Evolutionary conservation across 2,888 invertebrate species (phyloP).

Genomic region (Strigamia crassipes): DNA sequence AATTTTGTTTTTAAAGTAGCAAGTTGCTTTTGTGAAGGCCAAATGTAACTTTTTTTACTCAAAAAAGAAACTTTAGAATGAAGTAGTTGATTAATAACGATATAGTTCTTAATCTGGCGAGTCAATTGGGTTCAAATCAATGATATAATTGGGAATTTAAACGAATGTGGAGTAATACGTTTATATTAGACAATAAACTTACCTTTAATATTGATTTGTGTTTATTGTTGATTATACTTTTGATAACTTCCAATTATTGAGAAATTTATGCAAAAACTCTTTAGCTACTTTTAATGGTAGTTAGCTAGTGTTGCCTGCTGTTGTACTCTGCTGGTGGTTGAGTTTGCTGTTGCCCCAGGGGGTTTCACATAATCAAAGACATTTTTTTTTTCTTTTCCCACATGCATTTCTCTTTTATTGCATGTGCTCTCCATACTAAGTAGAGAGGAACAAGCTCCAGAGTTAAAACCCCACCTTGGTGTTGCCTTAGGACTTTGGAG

Average conservation of each 20-base stretch:
- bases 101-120: too few relatives aligned
- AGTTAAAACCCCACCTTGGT: not conserved
- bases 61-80: not conserved
- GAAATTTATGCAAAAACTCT: not conserved
- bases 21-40: not conserved
- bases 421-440: conserved; percentile 28
- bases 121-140: too few relatives aligned
- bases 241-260: not conserved
- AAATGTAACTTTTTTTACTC: not conserved
- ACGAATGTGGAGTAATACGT: too few relatives aligned
- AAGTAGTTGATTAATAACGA: too few relatives aligned
- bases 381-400: conserved; percentile 13
- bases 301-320: conserved; percentile 4
- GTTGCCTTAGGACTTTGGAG: not conserved
- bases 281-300: conserved; percentile 4
- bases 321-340: conserved; percentile 9
- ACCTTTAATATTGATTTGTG: not conserved
- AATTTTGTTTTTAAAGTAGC: not conserved
- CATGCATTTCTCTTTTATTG: not conserved
- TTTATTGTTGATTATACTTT: not conserved
- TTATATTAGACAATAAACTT: not conserved
- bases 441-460: not conserved
- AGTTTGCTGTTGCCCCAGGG: not conserved
- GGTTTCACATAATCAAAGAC: conserved; percentile 31
- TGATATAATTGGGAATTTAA: too few relatives aligned